phyloP scores from a whole-genome alignment of 2,113 vertebrate species.

The Ibidorhyncha struthersii region DNA sequence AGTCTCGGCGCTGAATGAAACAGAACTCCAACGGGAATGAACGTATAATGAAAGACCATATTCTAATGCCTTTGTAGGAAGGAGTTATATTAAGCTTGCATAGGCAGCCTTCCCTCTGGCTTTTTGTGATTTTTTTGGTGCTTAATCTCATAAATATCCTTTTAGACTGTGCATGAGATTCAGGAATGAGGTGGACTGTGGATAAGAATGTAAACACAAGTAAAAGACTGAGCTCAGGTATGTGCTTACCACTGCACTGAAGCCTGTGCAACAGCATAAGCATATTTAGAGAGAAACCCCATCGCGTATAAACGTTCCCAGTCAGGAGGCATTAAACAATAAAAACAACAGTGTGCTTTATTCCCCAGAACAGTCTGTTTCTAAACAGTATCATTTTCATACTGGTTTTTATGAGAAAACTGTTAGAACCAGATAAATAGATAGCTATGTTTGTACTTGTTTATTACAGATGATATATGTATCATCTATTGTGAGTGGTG shows the following conservation, averaged over 20 bases:
- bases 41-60: background rate
- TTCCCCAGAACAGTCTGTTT: conserved; percentile 13
- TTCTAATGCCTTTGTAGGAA: background rate
- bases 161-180: background rate
- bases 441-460: background rate
- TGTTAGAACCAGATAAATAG: conserved; percentile 13
- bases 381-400: conserved; percentile 9
- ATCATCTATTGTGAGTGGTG: background rate
- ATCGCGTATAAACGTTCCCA: background rate
- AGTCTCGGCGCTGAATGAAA: background rate
- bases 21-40: background rate
- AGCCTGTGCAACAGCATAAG: background rate
- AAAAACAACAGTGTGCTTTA: conserved; percentile 16
- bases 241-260: background rate
- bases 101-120: background rate
- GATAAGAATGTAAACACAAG: background rate
- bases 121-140: conserved; percentile 4
- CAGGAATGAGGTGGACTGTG: background rate
- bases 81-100: background rate
- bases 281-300: background rate
- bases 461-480: background rate
- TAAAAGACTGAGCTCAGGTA: background rate
- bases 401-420: conserved; percentile 9
- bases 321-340: conserved; percentile 23
- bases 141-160: background rate